phyloP scores from a whole-genome alignment of 2,113 vertebrate genomes.

The Psophia crepitans region DNA sequence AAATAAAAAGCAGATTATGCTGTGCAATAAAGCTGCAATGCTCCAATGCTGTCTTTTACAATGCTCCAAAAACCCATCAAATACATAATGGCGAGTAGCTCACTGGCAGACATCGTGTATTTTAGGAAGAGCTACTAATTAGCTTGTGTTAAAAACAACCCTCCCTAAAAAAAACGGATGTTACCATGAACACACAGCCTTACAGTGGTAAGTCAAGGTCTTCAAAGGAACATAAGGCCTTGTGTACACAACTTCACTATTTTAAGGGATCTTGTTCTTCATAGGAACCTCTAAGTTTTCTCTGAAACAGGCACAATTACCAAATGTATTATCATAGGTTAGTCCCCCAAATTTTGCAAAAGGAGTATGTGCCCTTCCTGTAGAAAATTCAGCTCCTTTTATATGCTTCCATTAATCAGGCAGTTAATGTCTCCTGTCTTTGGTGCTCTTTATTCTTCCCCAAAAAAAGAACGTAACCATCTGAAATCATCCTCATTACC shows the following conservation, averaged over 20 bases:
- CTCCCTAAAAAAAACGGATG: accelerated
- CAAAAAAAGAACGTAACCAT: background rate
- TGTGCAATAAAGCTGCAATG: background rate
- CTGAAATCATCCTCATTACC: background rate
- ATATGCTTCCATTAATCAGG: background rate
- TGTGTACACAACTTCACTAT: background rate
- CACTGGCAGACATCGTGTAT: background rate
- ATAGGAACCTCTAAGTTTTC: background rate
- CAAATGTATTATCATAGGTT: accelerated
- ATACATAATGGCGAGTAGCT: background rate
- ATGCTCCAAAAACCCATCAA: background rate
- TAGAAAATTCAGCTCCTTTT: background rate
- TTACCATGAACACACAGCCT: background rate
- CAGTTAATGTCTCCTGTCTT: background rate
- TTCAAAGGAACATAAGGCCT: background rate
- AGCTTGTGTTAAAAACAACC: background rate
- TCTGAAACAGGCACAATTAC: background rate
- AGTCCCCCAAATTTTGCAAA: background rate
- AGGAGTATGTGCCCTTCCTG: background rate
- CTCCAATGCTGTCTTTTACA: background rate
- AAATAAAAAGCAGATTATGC: background rate
- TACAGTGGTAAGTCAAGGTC: background rate
- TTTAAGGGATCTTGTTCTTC: background rate
- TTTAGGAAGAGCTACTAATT: background rate
- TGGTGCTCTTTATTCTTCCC: background rate